Evolutionary conservation across 2,797 vertebrate species (phyloP), one percentile per base, ranked within the genome.

Genomic region (Argya squamiceps): DNA sequence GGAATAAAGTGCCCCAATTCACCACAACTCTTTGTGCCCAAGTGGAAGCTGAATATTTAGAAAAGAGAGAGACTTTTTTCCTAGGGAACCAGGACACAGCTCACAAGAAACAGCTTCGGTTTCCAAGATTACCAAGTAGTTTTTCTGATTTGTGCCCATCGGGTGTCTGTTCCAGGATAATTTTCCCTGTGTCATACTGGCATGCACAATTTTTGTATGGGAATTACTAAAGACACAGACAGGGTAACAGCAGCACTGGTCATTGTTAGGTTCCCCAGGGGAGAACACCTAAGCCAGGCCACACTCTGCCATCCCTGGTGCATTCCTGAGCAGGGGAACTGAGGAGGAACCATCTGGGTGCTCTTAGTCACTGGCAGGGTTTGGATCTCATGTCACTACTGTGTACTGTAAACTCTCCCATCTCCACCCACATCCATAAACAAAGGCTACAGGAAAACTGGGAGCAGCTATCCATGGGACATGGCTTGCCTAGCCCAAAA

Each of bases 131-230:
- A 43, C 68, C 53, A 19, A 26, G 14, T 0, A 32, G 18, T 9
- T 88, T 62, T 60, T 47, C 29, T 70, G 39, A 58, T 62, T 55
- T 46, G 59, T 29, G 26, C 23, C 53, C 37, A 15, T 10, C 0
- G 0, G 14, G 37, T 17, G 11, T 4, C 4, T 16, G n/a, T 12
- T 47, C 46, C 69, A 8, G 18, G 60, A 21, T 13, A 6, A 24
- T 55, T 74, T 30, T 58, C 64, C 23, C 50, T 4, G n/a, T 49
- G 65, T 76, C 71, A 27, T 55, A 22, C 0, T 4, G 37, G 68
- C 34, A 69, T 1, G 1, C 23, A 49, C 39, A 2, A 0, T 62
- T 64, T 69, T 52, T 12, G 6, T 4, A 14, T 0, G 5, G 8
- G 36, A 73, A 60, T 49, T 43, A n/a, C 22, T 65, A 46, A 17